phyloP scores from a whole-genome alignment of 2,797 vertebrate species.

The Podarcis lilfordi region DNA sequence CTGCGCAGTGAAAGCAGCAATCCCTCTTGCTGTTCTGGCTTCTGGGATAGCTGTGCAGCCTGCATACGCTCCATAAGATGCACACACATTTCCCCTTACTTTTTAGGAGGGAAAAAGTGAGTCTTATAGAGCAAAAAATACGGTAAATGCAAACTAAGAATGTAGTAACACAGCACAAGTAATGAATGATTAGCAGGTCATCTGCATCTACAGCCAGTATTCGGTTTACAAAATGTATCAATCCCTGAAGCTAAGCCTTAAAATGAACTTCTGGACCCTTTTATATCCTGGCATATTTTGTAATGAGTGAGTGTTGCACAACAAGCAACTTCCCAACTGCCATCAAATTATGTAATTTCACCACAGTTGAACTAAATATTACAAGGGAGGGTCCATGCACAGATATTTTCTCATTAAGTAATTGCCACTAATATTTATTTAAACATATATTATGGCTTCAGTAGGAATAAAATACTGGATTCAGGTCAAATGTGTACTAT shows the following conservation, averaged over 20 bases:
- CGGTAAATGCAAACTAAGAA: not conserved
- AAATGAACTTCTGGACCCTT: not conserved
- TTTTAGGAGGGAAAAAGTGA: too few relatives aligned
- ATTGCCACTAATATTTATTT: not conserved
- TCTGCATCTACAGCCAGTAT: not conserved
- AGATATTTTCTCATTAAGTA: not conserved
- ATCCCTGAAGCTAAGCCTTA: conserved; percentile 2
- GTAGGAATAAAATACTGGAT: not conserved
- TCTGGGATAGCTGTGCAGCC: too few relatives aligned
- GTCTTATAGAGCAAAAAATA: too few relatives aligned
- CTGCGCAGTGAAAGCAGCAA: too few relatives aligned
- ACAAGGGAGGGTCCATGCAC: not conserved
- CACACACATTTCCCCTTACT: too few relatives aligned
- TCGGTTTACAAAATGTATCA: not conserved
- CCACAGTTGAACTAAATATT: not conserved
- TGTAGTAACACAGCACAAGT: conserved; percentile 4
- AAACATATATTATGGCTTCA: not conserved
- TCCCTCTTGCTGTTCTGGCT: too few relatives aligned
- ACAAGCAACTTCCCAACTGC: not conserved
- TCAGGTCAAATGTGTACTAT: not conserved
- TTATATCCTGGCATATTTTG: not conserved
- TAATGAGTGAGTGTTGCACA: not conserved
- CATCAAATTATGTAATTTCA: not conserved
- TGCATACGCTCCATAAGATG: too few relatives aligned
- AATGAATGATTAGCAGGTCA: not conserved